Evolutionary conservation across 2,113 vertebrate genomes (phyloP), one percentile per base, ranked within the genome.

Genomic region (Lophotis ruficrista): DNA sequence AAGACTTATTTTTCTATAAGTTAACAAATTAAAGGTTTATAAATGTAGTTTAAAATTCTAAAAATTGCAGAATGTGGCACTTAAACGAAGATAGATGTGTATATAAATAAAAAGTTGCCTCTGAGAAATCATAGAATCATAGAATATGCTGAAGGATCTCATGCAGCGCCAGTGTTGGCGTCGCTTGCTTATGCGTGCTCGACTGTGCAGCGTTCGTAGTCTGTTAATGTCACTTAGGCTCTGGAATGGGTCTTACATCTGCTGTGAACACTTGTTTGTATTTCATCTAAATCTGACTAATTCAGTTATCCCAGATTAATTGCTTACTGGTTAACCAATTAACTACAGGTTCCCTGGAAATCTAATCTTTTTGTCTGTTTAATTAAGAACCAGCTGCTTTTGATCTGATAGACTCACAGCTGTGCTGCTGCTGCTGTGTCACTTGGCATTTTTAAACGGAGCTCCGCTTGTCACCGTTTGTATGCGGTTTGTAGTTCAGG

Each of bases 331-430:
- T 96, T 97, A 97, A 96, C 96, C 96, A 97, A 97, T 95, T 95
- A 97, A 94, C 87, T 92, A 5, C 90, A 94, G 96, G 93, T 96
- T 96, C 82, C 83, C 85, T 72, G 75, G 87, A 95, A 97, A 95
- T 97, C 45, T 50, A 45, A 91, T 93, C 91, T 95, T 97, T 96
- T 97, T 97, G 95, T 97, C 89, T 96, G 89, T 90, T 97, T 97
- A 97, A 97, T 97, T 97, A 96, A 97, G 93, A 97, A 87, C 60
- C 97, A 97, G 95, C 97, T 97, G 96, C 91, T 96, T 97, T 97
- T 96, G 96, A 95, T 97, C 94, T 97, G 94, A 94, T 95, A 83
- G 60, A 60, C 85, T 97, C 96, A 89, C 97, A 97, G 97, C 97
- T 97, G 97, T 92, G 92, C 93, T 88, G 95, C 76, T 83, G 94